Conservation (phyloP, 2,888 invertebrate species). For the Andrena hattorfiana region DNA sequence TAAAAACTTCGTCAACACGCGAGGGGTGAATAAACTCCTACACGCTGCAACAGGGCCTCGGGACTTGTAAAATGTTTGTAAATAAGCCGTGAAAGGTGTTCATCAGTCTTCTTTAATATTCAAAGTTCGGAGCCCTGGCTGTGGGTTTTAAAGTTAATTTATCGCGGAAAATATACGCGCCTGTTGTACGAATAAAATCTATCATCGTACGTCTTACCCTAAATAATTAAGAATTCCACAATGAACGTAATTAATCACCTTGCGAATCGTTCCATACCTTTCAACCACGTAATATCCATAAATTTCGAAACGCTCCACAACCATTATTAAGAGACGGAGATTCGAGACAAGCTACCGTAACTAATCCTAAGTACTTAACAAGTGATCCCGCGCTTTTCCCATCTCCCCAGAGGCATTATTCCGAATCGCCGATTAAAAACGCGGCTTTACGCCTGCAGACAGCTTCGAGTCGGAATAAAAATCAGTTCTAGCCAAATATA, state of each 20-base stretch:
- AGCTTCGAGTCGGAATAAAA: neutral
- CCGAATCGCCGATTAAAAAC: no score
- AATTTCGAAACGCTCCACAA: neutral
- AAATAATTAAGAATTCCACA: constrained; percentile 27
- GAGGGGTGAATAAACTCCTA: neutral
- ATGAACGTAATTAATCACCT: constrained; percentile 16
- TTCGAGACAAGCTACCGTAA: neutral
- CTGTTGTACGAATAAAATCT: constrained; percentile 25
- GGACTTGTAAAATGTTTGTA: constrained; percentile 24
- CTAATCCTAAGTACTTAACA: neutral
- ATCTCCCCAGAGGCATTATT: no score
- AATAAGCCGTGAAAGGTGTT: constrained; percentile 31
- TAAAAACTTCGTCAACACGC: constrained; percentile 3
- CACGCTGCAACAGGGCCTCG: neutral
- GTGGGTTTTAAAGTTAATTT: constrained; percentile 41
- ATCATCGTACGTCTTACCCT: constrained; percentile 36
- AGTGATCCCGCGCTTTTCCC: neutral
- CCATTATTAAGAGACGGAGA: neutral
- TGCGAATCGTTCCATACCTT: neutral
- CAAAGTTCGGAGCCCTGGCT: constrained; percentile 10
- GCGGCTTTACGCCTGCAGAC: no score
- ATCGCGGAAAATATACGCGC: constrained; percentile 18
- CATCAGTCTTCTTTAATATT: constrained; percentile 48
- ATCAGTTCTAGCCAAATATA: neutral
- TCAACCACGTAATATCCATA: neutral